Base-by-base conservation (phyloP, 35 echinoderm and acorn worm genomes). In the Diadema setosum region DNA sequence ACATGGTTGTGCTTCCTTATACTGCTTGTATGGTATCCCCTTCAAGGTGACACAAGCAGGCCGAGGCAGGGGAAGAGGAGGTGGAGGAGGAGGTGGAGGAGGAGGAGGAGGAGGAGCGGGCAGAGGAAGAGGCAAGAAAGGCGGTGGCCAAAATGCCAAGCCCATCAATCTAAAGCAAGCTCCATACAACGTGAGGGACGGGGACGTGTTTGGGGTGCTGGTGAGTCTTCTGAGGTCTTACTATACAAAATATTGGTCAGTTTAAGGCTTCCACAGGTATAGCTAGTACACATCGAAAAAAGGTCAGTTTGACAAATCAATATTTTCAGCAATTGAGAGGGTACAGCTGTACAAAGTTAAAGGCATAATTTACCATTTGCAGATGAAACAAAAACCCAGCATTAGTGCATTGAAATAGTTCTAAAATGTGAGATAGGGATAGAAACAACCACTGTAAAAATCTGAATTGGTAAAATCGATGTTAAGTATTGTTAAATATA, bases 131-230 rank as follows among this genome's bases (percentile, higher is more conserved):
- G 91, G 93, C 76, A 90, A 45, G 33, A 91, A 86, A 75, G 80
- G 74, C 45, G 87, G 81, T 73, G 91, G 73, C 11, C 76, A 65
- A 61, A 29, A 15, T 39, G 17, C 7, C 58, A 81, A 46, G 2
- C n/a, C 43, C 3, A 70, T 87, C 3, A 98, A 94, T 48, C 55
- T 98, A n/a, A 93, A 91, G 59, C 91, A 98, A 43, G 80, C 87
- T 3, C 95, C 95, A 3, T 98, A 98, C 70, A 39, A 85, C 30
- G 46, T 98, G 9, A 94, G 85, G 60, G 95, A 98, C 91, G 95
- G 95, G 12, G 95, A 98, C 70, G 16, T 87, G 2, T 88, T 98
- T 50, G 95, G 91, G 15, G 70, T 98, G 11, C 87, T 91, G 91
- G 95, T 97, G 80, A 87, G 84, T 67, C 17, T 40, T 5, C 26